These are phyloP conservation scores for Heliopora coerulea DNA, from an alignment of 92 coral and sea anemone species.

Conservation along the genomic window DNA sequence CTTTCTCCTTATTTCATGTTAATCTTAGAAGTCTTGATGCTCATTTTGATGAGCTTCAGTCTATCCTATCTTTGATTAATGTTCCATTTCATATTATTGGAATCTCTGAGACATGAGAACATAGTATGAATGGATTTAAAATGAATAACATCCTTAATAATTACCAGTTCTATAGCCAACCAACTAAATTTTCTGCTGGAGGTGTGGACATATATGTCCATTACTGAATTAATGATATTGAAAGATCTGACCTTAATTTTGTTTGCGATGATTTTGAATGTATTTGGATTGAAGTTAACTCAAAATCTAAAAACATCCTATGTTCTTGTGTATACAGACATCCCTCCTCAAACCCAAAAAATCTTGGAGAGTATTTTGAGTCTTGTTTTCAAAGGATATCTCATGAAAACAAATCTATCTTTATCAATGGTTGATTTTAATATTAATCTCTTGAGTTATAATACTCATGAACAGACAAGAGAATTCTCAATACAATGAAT, in stretches of 20 bases:
- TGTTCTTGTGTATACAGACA: slow-evolving; percentile 39
- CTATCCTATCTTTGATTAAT: slow-evolving; percentile 33
- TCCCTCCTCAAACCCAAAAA: slow-evolving; percentile 35
- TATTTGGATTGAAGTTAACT: slow-evolving; percentile 39
- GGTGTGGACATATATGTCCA: slow-evolving; percentile 39
- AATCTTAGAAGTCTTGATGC: slow-evolving; percentile 49
- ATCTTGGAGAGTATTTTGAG: slow-evolving; percentile 36
- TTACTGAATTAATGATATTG: slow-evolving; percentile 33
- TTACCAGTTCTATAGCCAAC: slow-evolving; percentile 36
- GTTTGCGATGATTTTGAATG: slow-evolving; percentile 46
- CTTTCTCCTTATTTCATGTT: slow-evolving; percentile 32
- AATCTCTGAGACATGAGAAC: slow-evolving; percentile 41
- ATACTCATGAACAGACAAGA: slow-evolving; percentile 15
- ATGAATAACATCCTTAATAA: slow-evolving; percentile 35
- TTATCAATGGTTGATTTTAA: slow-evolving; percentile 34
- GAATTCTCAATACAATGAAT: slow-evolving; percentile 32
- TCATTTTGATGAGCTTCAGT: slow-evolving; percentile 42
- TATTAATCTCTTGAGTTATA: slow-evolving; percentile 32
- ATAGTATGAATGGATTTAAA: slow-evolving; percentile 35
- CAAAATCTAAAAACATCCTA: slow-evolving; percentile 25
- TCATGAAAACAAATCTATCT: slow-evolving; percentile 27
- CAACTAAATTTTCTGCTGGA: slow-evolving; percentile 45
- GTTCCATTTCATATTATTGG: slow-evolving; percentile 45
- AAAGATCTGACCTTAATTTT: slow-evolving; percentile 44
- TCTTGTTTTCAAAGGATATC: slow-evolving; percentile 35